A percentile compares a stretch with the other conserved stretches of the same genome.
These are phyloP conservation scores for Embiotoca jacksoni DNA, from an alignment of 2,113 vertebrate species.

Conservation along the genomic window DNA sequence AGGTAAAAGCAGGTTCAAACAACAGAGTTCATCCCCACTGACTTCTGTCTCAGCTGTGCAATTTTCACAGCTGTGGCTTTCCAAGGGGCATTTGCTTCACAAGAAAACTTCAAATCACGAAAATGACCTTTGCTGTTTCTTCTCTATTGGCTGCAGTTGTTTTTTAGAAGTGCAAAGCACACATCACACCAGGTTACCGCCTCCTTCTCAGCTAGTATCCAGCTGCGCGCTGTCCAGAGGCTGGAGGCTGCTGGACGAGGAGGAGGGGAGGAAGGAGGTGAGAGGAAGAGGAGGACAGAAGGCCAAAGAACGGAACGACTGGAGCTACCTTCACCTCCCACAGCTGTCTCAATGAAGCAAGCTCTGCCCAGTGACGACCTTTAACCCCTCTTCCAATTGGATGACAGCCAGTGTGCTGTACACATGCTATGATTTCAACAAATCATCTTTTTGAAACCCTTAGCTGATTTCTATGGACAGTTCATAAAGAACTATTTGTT, in stretches of 20 bases:
- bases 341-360: slow-evolving; percentile 19
- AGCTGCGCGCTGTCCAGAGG: slow-evolving; percentile 13
- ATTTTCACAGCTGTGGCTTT: slow-evolving; percentile 21
- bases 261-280: slow-evolving; percentile 16
- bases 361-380: slow-evolving; percentile 37
- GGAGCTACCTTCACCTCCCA: slow-evolving; percentile 22
- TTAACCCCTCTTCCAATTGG: slow-evolving; percentile 12
- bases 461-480: too few species aligned
- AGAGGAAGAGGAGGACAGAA: slow-evolving; percentile 29
- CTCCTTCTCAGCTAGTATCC: slow-evolving; percentile 14
- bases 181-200: slow-evolving; percentile 17
- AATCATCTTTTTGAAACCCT: rapidly evolving
- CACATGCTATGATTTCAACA: background rate
- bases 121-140: slow-evolving; percentile 4
- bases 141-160: slow-evolving; percentile 2
- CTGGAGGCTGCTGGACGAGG: slow-evolving; percentile 14
- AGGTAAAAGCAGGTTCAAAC: slow-evolving; percentile 21
- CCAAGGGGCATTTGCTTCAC: slow-evolving; percentile 30
- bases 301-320: slow-evolving; percentile 13
- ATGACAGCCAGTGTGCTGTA: background rate
- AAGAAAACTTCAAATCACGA: slow-evolving; percentile 39
- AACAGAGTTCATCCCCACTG: slow-evolving; percentile 1
- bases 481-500: too few species aligned
- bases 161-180: slow-evolving; percentile 5
- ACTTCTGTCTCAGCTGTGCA: background rate